Base-by-base conservation (phyloP, 2,797 vertebrate species). In the Cyclopterus lumpus region DNA sequence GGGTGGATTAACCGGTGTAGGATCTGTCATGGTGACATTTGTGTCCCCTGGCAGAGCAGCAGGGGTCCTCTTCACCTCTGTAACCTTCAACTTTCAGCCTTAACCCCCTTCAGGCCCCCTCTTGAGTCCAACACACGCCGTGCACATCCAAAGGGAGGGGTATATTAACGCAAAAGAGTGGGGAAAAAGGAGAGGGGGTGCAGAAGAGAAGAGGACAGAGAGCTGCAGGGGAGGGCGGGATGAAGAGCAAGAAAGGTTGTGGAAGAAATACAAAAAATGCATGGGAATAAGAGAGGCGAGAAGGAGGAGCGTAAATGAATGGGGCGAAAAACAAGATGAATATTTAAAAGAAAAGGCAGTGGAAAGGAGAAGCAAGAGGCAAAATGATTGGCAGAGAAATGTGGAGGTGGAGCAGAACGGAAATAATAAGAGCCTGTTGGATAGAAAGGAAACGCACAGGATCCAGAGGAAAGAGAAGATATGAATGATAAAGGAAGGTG, bases 1-100 rank as follows among this genome's bases (percentile, higher is more conserved):
- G 81, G 81, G 84, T 68, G 92, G 92, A 92, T 89, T 94, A 94
- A 86, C 86, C 82, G 80, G 88, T 89, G 88, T 85, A 87, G 88
- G 91, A 92, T 95, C 92, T 94, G 94, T 95, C 93, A 90, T 83
- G 86, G 93, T 95, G 93, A 95, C 94, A 94, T 95, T 94, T 92
- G 91, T 95, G 92, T 94, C 92, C 92, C 93, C 91, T 79, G 90
- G 92, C 83, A 77, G 84, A 93, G 84, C 94, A 93, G 94, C 93
- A 88, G 94, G 94, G 88, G 85, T 92, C 90, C 88, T 88, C 90
- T 94, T 95, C 93, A 94, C 94, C 95, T 90, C 92, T 69, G 77
- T 94, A 95, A 95, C 94, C 95, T 96, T 95, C 95, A 95, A 93
- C 95, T 95, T 93, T 93, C 94, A 94, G 94, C 93, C 92, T 91